A percentile compares a stretch with the other conserved stretches of the same genome.
phyloP scores from a whole-genome alignment of 1,140 invertebrate genomes.

The Meteorus sp. region DNA sequence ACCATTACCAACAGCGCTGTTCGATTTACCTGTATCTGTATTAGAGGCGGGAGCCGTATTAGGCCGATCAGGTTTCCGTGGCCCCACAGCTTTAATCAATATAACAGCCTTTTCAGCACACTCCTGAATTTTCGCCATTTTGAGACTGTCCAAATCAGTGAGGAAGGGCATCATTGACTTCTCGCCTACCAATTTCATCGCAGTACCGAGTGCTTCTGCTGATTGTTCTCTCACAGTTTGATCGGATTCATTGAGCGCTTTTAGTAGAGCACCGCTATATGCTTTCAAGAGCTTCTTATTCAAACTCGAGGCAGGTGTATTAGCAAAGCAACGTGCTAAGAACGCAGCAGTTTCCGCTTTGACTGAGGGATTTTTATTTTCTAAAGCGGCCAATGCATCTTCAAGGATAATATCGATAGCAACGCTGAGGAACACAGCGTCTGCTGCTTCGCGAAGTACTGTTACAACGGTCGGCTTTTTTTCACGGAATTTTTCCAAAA shows the following conservation, averaged over 20 bases:
- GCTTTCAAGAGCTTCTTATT: constrained; percentile 93
- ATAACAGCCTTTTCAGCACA: constrained; percentile 90
- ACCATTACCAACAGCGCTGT: constrained; percentile 30
- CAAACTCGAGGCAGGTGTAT: constrained; percentile 76
- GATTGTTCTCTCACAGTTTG: constrained; percentile 81
- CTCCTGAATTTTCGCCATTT: constrained; percentile 96
- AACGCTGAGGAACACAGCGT: constrained; percentile 83
- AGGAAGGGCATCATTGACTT: constrained; percentile 86
- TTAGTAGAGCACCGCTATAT: constrained; percentile 78
- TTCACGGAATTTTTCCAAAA: constrained; percentile 97
- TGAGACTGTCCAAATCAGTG: constrained; percentile 85
- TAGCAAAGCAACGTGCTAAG: constrained; percentile 78
- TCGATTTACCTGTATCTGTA: constrained; percentile 45
- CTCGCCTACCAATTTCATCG: constrained; percentile 92
- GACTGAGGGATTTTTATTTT: constrained; percentile 94
- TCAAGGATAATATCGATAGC: constrained; percentile 87
- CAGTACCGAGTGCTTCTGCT: constrained; percentile 89
- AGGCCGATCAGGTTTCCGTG: constrained; percentile 62
- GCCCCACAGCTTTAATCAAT: constrained; percentile 67
- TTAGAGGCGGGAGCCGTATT: constrained; percentile 59
- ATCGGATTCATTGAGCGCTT: constrained; percentile 87
- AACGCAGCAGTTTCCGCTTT: constrained; percentile 93
- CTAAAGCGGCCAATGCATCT: constrained; percentile 79
- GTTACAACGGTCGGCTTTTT: constrained; percentile 91
- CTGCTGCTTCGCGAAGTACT: constrained; percentile 86